phyloP scores from a whole-genome alignment of 37 sponge, comb jelly and placozoan species.

The Spongilla lacustris region DNA sequence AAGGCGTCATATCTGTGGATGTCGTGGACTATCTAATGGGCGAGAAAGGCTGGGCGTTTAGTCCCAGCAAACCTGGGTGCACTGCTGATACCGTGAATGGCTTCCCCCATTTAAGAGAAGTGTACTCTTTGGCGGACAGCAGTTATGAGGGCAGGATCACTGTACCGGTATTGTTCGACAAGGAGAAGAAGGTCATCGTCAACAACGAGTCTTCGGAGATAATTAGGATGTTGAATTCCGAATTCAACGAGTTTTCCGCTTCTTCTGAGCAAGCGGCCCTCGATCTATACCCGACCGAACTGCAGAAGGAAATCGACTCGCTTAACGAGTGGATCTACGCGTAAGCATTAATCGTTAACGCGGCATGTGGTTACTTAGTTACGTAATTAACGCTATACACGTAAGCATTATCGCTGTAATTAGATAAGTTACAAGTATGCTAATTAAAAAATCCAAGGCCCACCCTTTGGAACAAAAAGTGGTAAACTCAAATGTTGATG shows the following conservation, averaged over 20 bases:
- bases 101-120: conserved; percentile 54
- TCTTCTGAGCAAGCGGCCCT: conserved; percentile 65
- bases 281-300: conserved; percentile 81
- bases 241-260: conserved; percentile 81
- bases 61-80: conserved; percentile 46
- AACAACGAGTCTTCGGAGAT: conserved; percentile 93
- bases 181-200: conserved; percentile 71
- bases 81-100: conserved; percentile 85
- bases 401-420: no score
- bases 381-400: no score
- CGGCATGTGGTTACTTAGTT: no score
- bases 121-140: conserved; percentile 66
- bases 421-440: no score
- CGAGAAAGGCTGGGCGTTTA: conserved; percentile 85
- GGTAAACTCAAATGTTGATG: no score
- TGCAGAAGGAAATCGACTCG: conserved; percentile 80
- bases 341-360: conserved; percentile 2
- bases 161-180: conserved; percentile 92
- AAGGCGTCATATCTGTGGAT: conserved; percentile 71
- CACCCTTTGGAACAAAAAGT: no score
- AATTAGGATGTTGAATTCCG: conserved; percentile 86
- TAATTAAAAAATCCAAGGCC: no score
- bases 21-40: conserved; percentile 69
- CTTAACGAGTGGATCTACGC: conserved; percentile 88
- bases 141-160: conserved; percentile 80